Evolutionary conservation across 2,113 vertebrate genomes (phyloP).

Genomic region (Chauna torquata): DNA sequence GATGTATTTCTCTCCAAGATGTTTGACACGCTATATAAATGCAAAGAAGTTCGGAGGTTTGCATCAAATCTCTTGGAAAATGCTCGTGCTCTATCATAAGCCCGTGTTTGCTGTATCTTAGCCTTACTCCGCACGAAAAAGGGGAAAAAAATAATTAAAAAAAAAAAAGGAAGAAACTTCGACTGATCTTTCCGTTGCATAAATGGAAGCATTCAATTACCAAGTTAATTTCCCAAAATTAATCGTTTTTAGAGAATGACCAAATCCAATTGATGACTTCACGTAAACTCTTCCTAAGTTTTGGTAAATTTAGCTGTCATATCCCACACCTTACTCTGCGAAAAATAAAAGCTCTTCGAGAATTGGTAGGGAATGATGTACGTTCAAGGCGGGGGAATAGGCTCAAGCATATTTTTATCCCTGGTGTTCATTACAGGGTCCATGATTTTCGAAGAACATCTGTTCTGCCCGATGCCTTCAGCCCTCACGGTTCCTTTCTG

Average conservation of each 20-base stretch:
- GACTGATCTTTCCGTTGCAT: neutral
- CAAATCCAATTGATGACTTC: neutral
- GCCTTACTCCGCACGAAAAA: neutral
- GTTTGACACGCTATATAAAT: slow-evolving; percentile 6
- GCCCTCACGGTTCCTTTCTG: neutral
- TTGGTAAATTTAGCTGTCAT: neutral
- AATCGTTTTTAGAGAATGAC: neutral
- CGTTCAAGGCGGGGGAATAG: neutral
- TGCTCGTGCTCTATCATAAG: neutral
- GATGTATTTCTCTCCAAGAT: neutral
- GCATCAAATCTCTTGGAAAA: neutral
- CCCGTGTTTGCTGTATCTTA: neutral
- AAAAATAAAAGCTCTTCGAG: neutral
- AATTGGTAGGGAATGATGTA: neutral
- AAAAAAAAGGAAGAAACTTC: neutral
- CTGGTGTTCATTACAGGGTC: slow-evolving; percentile 9
- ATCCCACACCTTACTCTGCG: neutral
- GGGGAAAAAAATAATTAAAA: neutral
- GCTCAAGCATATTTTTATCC: neutral
- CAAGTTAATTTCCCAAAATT: neutral
- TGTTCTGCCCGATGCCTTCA: neutral
- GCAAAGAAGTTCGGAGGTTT: neutral
- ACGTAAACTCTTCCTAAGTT: neutral
- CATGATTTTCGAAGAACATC: slow-evolving; percentile 24
- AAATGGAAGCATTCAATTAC: neutral